phyloP scores from a whole-genome alignment of 2,113 vertebrate species.

The Eulemur rufifrons region DNA sequence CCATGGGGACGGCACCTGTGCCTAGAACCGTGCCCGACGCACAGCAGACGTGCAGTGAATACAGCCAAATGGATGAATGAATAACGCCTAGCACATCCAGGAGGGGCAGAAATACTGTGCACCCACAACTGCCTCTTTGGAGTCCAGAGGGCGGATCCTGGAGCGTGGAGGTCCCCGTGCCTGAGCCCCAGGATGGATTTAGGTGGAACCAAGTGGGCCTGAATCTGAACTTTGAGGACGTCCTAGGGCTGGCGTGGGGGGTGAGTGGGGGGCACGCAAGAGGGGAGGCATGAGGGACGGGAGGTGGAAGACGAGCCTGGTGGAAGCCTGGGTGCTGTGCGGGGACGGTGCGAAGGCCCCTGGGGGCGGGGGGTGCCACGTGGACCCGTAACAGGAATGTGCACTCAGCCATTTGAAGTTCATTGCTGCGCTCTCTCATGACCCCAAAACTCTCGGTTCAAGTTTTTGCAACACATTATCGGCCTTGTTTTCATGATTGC shows the following conservation, averaged over 20 bases:
- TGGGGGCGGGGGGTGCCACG: background rate
- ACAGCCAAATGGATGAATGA: no score
- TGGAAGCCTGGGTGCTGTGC: background rate
- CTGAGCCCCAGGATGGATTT: background rate
- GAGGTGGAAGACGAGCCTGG: background rate
- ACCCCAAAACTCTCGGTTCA: background rate
- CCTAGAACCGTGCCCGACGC: background rate
- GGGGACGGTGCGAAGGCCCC: background rate
- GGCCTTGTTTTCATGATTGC: background rate
- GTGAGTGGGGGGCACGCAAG: background rate
- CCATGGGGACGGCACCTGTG: background rate
- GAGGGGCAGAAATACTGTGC: background rate
- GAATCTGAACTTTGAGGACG: background rate
- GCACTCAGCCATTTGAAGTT: background rate
- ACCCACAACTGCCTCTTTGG: background rate
- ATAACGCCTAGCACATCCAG: no score
- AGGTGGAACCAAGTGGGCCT: background rate
- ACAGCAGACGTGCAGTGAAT: background rate
- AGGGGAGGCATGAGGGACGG: background rate
- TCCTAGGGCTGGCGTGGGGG: background rate
- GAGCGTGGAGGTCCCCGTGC: background rate
- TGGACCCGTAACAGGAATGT: background rate
- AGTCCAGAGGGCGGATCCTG: background rate
- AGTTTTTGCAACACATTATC: background rate
- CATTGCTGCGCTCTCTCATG: background rate